Evolutionary conservation across 2,888 invertebrate species (phyloP).

Genomic region (Luffia ferchaultella): DNA sequence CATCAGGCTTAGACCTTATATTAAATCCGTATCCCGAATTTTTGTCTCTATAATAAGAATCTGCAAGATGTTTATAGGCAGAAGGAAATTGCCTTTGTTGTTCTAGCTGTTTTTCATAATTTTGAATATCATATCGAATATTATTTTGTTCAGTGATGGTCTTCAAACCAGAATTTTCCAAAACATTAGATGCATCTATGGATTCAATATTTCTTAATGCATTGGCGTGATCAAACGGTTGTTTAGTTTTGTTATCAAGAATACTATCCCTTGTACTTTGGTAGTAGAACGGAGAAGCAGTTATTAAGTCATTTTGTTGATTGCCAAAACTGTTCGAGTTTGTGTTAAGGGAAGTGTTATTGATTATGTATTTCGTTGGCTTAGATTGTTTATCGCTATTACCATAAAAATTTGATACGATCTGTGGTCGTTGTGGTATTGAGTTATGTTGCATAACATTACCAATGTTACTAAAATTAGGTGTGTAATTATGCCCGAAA

Average conservation of each 20-base stretch:
- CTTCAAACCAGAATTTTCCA: slow-evolving; percentile 35
- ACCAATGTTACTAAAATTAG: background rate
- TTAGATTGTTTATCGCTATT: slow-evolving; percentile 34
- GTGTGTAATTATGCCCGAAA: slow-evolving; percentile 8
- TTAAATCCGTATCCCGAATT: slow-evolving; percentile 42
- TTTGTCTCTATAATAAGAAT: slow-evolving; percentile 51
- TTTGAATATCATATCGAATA: slow-evolving; percentile 26
- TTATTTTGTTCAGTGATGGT: slow-evolving; percentile 22
- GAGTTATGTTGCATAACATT: background rate
- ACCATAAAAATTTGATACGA: slow-evolving; percentile 21
- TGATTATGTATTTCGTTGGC: slow-evolving; percentile 22
- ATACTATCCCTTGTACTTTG: slow-evolving; percentile 30
- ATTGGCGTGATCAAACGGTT: slow-evolving; percentile 54
- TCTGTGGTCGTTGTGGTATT: slow-evolving; percentile 2
- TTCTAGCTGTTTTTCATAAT: slow-evolving; percentile 32
- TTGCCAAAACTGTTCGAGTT: slow-evolving; percentile 27
- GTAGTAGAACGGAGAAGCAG: slow-evolving; percentile 39
- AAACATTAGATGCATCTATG: slow-evolving; percentile 52
- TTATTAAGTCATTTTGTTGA: slow-evolving; percentile 37
- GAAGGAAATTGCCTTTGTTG: slow-evolving; percentile 34
- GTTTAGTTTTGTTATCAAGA: slow-evolving; percentile 35
- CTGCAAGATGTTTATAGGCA: slow-evolving; percentile 39
- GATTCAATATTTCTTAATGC: slow-evolving; percentile 57
- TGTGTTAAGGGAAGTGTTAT: no score
- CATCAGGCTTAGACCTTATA: slow-evolving; percentile 42